Evolutionary conservation across 2,113 vertebrate species (phyloP).

Genomic region (Archilochus colubris): DNA sequence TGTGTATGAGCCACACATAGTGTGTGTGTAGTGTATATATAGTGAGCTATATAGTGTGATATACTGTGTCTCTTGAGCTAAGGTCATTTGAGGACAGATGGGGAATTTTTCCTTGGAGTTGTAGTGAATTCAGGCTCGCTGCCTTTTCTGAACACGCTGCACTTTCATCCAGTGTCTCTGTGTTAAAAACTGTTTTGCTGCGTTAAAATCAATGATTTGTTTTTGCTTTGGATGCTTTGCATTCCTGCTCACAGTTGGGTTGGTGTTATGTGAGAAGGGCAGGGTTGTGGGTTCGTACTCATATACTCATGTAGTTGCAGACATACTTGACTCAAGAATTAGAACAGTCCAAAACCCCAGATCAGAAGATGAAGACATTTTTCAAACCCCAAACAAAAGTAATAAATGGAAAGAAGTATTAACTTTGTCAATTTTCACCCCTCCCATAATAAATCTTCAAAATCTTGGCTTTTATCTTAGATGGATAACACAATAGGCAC

Average conservation of each 20-base stretch:
- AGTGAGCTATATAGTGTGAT: neutral
- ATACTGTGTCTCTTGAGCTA: neutral
- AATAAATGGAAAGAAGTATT: conserved; percentile 58
- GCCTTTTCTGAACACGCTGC: conserved; percentile 10
- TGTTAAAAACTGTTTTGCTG: neutral
- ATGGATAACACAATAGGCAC: conserved; percentile 61
- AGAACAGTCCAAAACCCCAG: conserved; percentile 49
- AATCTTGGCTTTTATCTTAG: conserved; percentile 57
- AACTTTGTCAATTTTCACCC: conserved; percentile 51
- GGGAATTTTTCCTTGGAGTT: neutral
- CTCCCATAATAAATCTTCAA: conserved; percentile 54
- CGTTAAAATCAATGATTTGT: conserved; percentile 53
- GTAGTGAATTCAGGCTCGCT: neutral
- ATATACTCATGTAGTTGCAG: neutral
- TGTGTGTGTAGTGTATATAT: too few species aligned
- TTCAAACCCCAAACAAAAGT: conserved; percentile 57
- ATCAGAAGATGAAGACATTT: conserved; percentile 56
- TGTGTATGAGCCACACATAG: neutral
- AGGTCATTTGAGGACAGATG: neutral
- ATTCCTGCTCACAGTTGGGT: conserved; percentile 61
- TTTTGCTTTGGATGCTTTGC: conserved; percentile 59
- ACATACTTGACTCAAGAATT: conserved; percentile 46
- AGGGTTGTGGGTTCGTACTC: conserved; percentile 27
- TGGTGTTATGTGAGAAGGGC: conserved; percentile 51
- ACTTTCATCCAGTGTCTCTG: neutral